Base-by-base conservation (phyloP, 2,888 invertebrate genomes). In the Bombylius major region DNA sequence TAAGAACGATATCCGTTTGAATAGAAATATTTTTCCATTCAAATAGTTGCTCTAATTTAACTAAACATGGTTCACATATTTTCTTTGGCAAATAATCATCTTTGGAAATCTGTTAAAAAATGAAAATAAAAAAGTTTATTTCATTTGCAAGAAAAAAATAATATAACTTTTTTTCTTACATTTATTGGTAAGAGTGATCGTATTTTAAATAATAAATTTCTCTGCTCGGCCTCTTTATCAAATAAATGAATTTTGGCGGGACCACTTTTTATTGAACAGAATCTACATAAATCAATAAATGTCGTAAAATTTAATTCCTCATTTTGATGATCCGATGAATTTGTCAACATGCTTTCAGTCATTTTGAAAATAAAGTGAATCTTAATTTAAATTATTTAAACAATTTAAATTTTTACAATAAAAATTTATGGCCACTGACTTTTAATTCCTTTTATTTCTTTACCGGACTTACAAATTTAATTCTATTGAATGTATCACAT, bases 81-180 rank as follows among this genome's bases (percentile, higher is more conserved):
- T 82, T 83, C 75, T 84, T 83, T 54, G 84, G 83, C 63, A 85
- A 72, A 66, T 79, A 81, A 73, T 85, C 84, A 69, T 85, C 84
- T 71, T 84, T 84, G 65, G 82, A 80, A 70, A 84, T 81, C 83
- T 84, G 23, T 23, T 23, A 77, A 5, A 66, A 68, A 56, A 23
- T 5, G 47, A 55, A 56, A 39, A 53, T 12, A 54, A 47, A 49
- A 23, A 45, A 51, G 14, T 47, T 5, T 11, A 39, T 39, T 51
- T 47, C 23, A 23, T 23, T 23, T 23, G 3, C 2, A 23, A 23
- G 23, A 23, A 23, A 23, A 52, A 54, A 36, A 51, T 44, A 58
- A 53, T 55, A n/a, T 14, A 51, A 7, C 13, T 33, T 33, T 23
- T 56, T 5, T 33, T 77, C 82, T 82, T 72, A 84, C 84, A 78